Evolutionary conservation across 2,888 invertebrate genomes (phyloP).

Genomic region (Crocallis elinguaria): DNA sequence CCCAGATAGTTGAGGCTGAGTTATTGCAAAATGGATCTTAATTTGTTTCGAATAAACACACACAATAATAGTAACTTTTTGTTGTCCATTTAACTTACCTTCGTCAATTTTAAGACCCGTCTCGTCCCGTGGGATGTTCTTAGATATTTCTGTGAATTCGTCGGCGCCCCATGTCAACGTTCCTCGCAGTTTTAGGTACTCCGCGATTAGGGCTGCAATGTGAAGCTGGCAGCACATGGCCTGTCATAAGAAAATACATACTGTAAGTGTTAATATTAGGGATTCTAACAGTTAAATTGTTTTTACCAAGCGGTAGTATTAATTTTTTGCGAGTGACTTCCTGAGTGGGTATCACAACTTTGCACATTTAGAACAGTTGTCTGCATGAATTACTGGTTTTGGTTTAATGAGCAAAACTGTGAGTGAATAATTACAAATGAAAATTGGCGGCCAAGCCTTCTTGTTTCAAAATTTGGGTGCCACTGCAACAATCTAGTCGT

Average conservation of each 20-base stretch:
- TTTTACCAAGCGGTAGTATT: no score
- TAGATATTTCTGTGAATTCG: conserved; percentile 92
- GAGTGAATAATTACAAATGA: no score
- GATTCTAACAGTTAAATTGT: neutral
- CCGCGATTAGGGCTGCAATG: conserved; percentile 97
- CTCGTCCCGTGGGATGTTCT: conserved; percentile 95
- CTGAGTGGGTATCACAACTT: no score
- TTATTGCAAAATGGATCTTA: conserved; percentile 46
- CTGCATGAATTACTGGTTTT: no score
- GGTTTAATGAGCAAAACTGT: no score
- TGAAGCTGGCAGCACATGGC: conserved; percentile 98
- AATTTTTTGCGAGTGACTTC: no score
- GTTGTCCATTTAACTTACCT: conserved; percentile 75
- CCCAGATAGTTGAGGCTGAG: conserved; percentile 58
- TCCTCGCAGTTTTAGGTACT: conserved; percentile 92
- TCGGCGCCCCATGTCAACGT: conserved; percentile 94
- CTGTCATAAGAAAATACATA: conserved; percentile 57
- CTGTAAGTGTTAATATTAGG: neutral
- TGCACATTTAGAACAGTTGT: no score
- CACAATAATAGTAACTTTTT: conserved; percentile 34
- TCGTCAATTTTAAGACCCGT: conserved; percentile 93
- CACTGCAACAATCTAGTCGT: no score
- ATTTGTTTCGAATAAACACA: conserved; percentile 46
- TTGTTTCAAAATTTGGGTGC: no score
- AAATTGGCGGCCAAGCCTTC: no score